phyloP scores from a whole-genome alignment of 2,113 vertebrate species.

The Pongo pygmaeus region DNA sequence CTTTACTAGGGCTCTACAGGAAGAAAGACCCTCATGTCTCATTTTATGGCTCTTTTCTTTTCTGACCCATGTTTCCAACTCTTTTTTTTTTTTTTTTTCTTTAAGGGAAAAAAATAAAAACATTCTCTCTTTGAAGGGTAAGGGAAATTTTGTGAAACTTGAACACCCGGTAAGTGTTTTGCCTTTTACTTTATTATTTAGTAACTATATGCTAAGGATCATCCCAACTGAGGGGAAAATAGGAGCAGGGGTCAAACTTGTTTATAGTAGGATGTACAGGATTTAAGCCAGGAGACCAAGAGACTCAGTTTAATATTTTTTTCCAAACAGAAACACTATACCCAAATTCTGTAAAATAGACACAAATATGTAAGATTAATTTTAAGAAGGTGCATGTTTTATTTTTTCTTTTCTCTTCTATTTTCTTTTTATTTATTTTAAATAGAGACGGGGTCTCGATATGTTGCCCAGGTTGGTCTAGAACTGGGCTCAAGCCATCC shows the following conservation, averaged over 20 bases:
- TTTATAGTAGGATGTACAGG: background rate
- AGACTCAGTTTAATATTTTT: background rate
- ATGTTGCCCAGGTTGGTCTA: too few species aligned
- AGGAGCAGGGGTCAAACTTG: background rate
- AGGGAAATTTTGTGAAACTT: constrained; percentile 21
- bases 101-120: background rate
- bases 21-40: background rate
- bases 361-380: background rate
- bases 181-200: background rate
- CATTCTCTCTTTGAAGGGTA: constrained; percentile 16
- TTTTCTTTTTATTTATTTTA: too few species aligned
- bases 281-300: background rate
- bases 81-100: background rate
- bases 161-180: constrained; percentile 11
- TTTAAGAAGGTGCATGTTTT: background rate
- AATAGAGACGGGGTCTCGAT: too few species aligned
- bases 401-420: too few species aligned
- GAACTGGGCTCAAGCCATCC: too few species aligned
- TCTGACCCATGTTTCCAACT: background rate
- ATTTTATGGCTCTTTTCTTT: background rate
- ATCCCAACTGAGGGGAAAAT: background rate
- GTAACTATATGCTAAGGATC: constrained; percentile 5
- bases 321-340: background rate
- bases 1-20: background rate
- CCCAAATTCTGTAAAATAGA: background rate